Base-by-base conservation (phyloP, 2,113 vertebrate genomes). In the Chitala chitala region DNA sequence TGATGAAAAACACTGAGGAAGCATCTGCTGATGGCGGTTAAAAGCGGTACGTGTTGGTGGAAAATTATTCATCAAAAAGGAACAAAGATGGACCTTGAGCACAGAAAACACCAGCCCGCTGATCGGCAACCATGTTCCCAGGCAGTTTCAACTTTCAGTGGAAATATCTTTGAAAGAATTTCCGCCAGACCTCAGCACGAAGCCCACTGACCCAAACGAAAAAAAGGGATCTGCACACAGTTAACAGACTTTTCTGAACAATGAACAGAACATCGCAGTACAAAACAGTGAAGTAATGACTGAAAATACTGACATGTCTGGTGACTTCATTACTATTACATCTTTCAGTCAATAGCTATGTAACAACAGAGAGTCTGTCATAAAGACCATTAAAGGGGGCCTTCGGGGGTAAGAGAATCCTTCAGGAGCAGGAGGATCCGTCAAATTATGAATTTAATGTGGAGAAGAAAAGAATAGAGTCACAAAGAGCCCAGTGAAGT, bases 161-260 rank as follows among this genome's bases (percentile, higher is more conserved):
- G 79, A 83, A 82, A 83, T 78, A 79, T 75, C 73, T 54, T 70
- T 69, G 10, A 64, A 81, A 66, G 80, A 85, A 83, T 86, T 77
- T 83, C 69, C 79, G 75, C 73, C 71, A 15, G 54, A 79, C 73
- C 75, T 79, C 78, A n/a, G n/a, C n/a, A n/a, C n/a, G 80, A 79
- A 50, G 65, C 64, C 86, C 81, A 82, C 72, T 75, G 63, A 61
- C 68, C 44, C 80, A 81, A 85, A 85, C 83, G 84, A 86, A 66
- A 8, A 66, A 22, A 66, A 66, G 42, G 24, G 10, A n/a, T 20
- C 38, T 61, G n/a, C 38, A 61, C 31, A 50, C 78, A 79, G 78
- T 76, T 78, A 87, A 89, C 87, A 88, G 85, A 82, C 79, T 81
- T 79, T 44, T 77, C 84, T 89, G 86, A 86, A 84, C 36, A 53